Evolutionary conservation across 2,113 vertebrate species (phyloP), one percentile per base, ranked within the genome.

Genomic region (Ovis canadensis): DNA sequence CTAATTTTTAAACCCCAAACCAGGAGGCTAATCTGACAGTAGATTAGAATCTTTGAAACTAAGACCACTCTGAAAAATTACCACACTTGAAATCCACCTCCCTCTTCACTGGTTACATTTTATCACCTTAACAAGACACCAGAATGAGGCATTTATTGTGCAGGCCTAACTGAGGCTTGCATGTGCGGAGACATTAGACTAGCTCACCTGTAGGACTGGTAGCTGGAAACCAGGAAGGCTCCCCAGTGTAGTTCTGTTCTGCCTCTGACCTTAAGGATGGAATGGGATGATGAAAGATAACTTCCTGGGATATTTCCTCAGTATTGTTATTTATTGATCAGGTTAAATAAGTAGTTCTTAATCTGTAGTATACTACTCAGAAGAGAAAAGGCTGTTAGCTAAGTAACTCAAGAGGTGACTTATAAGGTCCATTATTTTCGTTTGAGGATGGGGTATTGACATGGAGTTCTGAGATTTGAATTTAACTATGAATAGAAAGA

Each of bases 141-240:
- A 74, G 40, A 88, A 64, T 29, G 62, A 96, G 78, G 60, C 45
- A 71, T 60, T 62, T 36, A 36, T 27, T 45, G 10, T 71, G 27
- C 31, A 95, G 84, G 40, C 25, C 45, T 48, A 96, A 85, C 27
- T 57, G 33, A 80, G 23, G 81, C 85, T 90, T 77, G 59, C n/a
- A 91, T 48, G 21, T 3, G 64, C 29, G 67, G 74, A 74, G 29
- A 60, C 88, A 3, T 90, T 78, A 64, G 78, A 82, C 16, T 59
- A 89, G 40, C 95, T 98, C 59, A 98, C 98, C 97, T 98, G 98
- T 17, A 94, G 59, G 57, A 64, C 93, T 84, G 98, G 96, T 91
- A 96, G 78, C 54, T 97, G 98, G 83, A 97, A 94, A 93, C 77
- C 86, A 91, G 97, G 90, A 93, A 91, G 83, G 77, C 36, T 89